Evolutionary conservation across 2,113 vertebrate species (phyloP).

Genomic region (Arvicanthis niloticus): DNA sequence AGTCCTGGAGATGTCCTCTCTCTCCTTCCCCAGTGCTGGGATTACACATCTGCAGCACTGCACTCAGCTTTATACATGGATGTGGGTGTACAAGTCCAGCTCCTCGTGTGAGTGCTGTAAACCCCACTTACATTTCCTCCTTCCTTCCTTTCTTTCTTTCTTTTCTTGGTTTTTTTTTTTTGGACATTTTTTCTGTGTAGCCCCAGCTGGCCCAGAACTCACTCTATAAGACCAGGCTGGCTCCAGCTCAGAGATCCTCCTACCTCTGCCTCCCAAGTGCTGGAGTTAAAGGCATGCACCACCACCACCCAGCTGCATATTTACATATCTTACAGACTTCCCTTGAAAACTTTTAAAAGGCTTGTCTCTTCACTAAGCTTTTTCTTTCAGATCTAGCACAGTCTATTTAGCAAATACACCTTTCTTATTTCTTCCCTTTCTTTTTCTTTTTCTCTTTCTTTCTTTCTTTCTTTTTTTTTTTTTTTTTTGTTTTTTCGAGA

Average conservation of each 20-base stretch:
- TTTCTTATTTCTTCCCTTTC: background rate
- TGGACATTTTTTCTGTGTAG: background rate
- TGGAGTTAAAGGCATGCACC: background rate
- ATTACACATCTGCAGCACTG: background rate
- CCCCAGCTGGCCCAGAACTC: background rate
- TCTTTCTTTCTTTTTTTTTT: background rate
- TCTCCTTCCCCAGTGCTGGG: background rate
- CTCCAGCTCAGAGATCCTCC: background rate
- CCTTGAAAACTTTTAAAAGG: conserved; percentile 10
- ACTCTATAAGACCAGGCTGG: background rate
- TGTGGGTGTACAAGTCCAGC: background rate
- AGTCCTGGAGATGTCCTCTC: background rate
- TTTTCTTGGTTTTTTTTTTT: background rate
- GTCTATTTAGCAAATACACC: background rate
- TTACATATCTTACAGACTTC: background rate
- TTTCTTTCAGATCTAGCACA: conserved; percentile 6
- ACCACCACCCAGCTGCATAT: background rate
- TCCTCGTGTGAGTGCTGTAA: background rate
- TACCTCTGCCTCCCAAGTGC: background rate
- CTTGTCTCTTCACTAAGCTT: background rate
- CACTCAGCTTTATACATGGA: background rate
- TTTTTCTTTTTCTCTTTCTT: background rate
- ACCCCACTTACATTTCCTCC: background rate
- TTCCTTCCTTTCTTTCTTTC: background rate
- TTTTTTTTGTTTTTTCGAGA: too few species aligned